phyloP scores from a whole-genome alignment of 2,888 invertebrate species.

The Caenorhabditis sp. region DNA sequence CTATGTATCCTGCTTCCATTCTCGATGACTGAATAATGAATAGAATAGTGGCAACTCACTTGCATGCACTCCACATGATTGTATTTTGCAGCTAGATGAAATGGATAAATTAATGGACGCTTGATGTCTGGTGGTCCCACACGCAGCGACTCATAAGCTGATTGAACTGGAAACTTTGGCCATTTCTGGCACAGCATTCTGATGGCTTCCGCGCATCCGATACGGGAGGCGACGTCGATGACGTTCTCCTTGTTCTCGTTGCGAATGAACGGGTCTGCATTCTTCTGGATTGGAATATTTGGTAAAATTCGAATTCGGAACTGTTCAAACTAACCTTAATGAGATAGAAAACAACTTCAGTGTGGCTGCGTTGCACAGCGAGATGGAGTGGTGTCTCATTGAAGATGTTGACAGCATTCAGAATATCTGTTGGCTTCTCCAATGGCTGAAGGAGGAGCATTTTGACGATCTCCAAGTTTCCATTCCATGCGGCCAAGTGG shows the following conservation, averaged over 20 bases:
- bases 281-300: too few relatives aligned
- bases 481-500: conserved; percentile 82
- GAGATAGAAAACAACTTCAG: conserved; percentile 87
- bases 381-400: conserved; percentile 88
- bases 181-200: conserved; percentile 56
- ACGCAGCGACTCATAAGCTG: conserved; percentile 68
- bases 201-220: conserved; percentile 78
- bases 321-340: conserved; percentile 87
- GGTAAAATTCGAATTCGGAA: too few relatives aligned
- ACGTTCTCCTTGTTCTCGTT: conserved; percentile 89
- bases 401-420: conserved; percentile 74
- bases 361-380: conserved; percentile 89
- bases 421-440: conserved; percentile 49
- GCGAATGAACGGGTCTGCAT: conserved; percentile 75
- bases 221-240: conserved; percentile 94
- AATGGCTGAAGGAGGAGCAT: conserved; percentile 50
- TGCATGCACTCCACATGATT: conserved; percentile 86
- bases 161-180: conserved; percentile 66
- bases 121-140: conserved; percentile 63
- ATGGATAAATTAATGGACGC: conserved; percentile 85
- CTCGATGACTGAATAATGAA: conserved; percentile 55
- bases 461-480: conserved; percentile 75
- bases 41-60: conserved; percentile 58
- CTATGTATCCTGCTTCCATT: conserved; percentile 9
- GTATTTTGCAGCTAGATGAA: conserved; percentile 89